phyloP scores from a whole-genome alignment of 1,140 invertebrate genomes.

The Cydia amplana region DNA sequence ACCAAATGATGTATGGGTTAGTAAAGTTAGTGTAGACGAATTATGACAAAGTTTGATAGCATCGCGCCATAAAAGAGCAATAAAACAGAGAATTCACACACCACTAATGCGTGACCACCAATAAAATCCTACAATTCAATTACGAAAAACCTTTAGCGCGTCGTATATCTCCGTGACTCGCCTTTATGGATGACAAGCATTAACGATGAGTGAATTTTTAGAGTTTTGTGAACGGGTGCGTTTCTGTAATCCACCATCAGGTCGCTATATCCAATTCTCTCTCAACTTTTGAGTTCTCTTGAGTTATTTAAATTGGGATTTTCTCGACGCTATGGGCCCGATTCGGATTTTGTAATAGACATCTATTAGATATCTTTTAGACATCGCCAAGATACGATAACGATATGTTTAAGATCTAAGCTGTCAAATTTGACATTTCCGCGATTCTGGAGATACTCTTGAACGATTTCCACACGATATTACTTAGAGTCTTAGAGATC shows the following conservation, averaged over 20 bases:
- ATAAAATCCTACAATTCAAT: constrained; percentile 9
- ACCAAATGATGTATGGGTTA: not conserved
- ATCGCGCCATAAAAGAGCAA: not conserved
- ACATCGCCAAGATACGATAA: too few relatives aligned
- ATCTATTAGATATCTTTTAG: too few relatives aligned
- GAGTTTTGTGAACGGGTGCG: not conserved
- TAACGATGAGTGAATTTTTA: constrained; percentile 9
- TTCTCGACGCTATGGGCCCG: not conserved
- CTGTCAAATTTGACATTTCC: too few relatives aligned
- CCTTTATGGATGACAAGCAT: not conserved
- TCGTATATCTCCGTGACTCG: constrained; percentile 8
- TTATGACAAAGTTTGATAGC: not conserved
- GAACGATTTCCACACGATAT: too few relatives aligned
- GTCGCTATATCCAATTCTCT: constrained; percentile 14
- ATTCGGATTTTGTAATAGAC: too few relatives aligned
- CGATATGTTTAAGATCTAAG: too few relatives aligned
- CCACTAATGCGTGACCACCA: not conserved
- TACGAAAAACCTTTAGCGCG: not conserved
- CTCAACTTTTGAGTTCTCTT: constrained; percentile 7
- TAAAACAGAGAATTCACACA: not conserved
- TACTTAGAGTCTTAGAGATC: too few relatives aligned
- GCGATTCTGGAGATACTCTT: too few relatives aligned
- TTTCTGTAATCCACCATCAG: constrained; percentile 19
- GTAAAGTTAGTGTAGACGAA: not conserved
- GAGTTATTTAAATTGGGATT: constrained; percentile 18